Conservation (phyloP, 1,140 invertebrate species). For the Asbolus verrucosus region DNA sequence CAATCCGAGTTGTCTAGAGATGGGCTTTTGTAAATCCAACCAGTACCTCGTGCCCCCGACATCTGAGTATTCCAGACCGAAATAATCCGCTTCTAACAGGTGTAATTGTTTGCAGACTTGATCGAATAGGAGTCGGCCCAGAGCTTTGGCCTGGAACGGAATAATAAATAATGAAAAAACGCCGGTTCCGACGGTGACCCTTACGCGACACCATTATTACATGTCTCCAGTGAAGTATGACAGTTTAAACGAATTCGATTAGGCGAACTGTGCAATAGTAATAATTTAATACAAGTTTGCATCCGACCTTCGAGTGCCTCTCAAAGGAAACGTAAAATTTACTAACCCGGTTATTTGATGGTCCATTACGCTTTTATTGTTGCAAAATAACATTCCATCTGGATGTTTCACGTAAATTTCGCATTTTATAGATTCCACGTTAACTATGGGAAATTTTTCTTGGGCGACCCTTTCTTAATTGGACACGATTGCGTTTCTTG, state of each 20-base stretch:
- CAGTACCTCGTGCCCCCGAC: conserved; percentile 91
- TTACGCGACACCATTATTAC: too few species aligned
- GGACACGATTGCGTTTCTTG: too few species aligned
- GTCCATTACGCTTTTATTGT: neutral
- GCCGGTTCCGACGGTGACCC: neutral
- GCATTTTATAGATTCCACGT: too few species aligned
- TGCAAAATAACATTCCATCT: too few species aligned
- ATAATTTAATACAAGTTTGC: too few species aligned
- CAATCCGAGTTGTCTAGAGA: conserved; percentile 94
- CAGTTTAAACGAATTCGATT: too few species aligned
- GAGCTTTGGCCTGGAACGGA: conserved; percentile 87
- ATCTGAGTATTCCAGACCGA: conserved; percentile 96
- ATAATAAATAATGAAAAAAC: neutral
- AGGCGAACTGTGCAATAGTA: too few species aligned
- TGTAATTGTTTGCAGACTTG: conserved; percentile 97
- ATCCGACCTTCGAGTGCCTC: too few species aligned
- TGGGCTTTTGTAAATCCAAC: conserved; percentile 97
- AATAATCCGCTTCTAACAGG: conserved; percentile 97
- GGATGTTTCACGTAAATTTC: too few species aligned
- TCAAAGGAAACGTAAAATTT: neutral
- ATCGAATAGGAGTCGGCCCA: conserved; percentile 93
- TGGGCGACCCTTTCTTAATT: too few species aligned
- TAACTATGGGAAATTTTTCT: too few species aligned
- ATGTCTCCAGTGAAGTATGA: too few species aligned
- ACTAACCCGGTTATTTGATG: neutral